Evolutionary conservation across 2,797 vertebrate species (phyloP).

Genomic region (Allobates femoralis): DNA sequence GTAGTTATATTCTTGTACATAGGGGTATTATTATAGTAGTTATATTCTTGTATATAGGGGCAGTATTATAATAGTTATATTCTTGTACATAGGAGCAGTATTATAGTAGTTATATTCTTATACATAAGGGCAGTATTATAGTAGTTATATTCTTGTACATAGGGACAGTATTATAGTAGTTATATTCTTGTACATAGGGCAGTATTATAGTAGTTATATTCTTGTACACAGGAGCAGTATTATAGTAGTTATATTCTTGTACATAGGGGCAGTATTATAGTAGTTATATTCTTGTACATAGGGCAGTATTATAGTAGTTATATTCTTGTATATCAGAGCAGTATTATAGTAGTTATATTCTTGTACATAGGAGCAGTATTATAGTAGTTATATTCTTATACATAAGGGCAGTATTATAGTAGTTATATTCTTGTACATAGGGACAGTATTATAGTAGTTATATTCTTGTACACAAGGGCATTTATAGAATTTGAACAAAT

Average conservation of each 20-base stretch:
- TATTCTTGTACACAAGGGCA: neutral
- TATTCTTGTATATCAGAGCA: no score
- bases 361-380: neutral
- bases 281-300: no score
- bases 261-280: neutral
- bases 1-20: no score
- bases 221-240: constrained; percentile 6
- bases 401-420: no score
- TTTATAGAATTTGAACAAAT: no score
- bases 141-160: neutral
- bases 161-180: constrained; percentile 11
- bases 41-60: neutral
- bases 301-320: no score
- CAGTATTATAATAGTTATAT: neutral
- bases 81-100: neutral
- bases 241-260: constrained; percentile 5
- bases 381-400: no score
- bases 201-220: constrained; percentile 21
- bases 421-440: no score
- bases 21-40: no score
- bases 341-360: constrained; percentile 11
- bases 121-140: neutral
- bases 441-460: constrained; percentile 1
- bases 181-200: constrained; percentile 14
- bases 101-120: constrained; percentile 14